Conservation (phyloP, 2,888 invertebrate genomes). For the Sipha maydis region DNA sequence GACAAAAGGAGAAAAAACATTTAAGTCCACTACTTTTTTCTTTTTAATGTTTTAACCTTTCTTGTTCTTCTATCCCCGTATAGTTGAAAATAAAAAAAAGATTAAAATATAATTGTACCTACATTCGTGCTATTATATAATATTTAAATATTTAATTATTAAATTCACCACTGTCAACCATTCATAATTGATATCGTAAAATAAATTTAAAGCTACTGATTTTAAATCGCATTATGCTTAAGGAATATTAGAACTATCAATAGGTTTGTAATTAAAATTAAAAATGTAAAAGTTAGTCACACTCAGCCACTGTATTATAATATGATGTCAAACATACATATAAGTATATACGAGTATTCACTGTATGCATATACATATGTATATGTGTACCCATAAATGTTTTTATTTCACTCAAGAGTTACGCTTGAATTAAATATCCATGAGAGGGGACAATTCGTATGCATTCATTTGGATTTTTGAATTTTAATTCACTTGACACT, state of each 20-base stretch:
- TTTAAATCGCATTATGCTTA: not conserved
- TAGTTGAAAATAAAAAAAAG: not conserved
- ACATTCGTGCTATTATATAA: not conserved
- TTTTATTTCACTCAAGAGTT: conserved; percentile 34
- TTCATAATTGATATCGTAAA: not conserved
- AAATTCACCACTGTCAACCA: not conserved
- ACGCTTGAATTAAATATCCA: conserved; percentile 20
- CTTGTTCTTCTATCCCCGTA: not conserved
- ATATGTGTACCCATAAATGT: not conserved
- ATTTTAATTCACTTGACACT: conserved; percentile 56
- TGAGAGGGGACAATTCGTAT: conserved; percentile 1
- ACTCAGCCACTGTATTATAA: not conserved
- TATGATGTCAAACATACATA: not conserved
- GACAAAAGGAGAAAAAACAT: not conserved
- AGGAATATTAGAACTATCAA: not conserved
- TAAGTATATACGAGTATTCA: not conserved
- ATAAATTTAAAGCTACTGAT: not conserved
- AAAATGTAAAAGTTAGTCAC: conserved; percentile 20
- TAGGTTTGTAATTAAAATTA: conserved; percentile 8
- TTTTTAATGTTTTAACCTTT: not conserved
- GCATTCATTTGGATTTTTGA: conserved; percentile 38
- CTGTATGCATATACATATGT: not conserved
- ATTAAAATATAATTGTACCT: not conserved
- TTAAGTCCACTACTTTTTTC: not conserved
- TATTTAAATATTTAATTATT: too few relatives aligned